phyloP scores from a whole-genome alignment of 2,888 invertebrate genomes.

The Magallana nippona region DNA sequence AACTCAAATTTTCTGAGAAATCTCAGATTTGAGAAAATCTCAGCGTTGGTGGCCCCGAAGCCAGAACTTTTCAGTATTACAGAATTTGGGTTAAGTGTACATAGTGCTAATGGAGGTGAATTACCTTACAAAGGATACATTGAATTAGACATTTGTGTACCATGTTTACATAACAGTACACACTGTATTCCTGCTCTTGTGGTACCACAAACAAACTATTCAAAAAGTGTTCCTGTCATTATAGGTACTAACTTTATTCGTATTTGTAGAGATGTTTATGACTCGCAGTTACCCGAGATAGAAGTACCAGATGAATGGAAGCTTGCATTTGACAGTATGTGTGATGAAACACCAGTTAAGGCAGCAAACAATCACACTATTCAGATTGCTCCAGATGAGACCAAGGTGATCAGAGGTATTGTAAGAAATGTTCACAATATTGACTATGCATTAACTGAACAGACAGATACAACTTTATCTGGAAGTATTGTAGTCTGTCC shows the following conservation, averaged over 20 bases:
- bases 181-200: neutral
- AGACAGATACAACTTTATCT: neutral
- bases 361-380: neutral
- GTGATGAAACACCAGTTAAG: neutral
- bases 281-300: too few species aligned
- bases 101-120: neutral
- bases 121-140: too few species aligned
- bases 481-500: neutral
- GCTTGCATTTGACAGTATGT: constrained; percentile 1
- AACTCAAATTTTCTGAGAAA: too few species aligned
- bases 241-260: neutral
- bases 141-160: too few species aligned
- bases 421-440: constrained; percentile 7
- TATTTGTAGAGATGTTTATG: neutral
- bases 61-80: neutral
- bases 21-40: too few species aligned
- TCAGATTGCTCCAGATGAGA: neutral
- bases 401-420: constrained; percentile 11
- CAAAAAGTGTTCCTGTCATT: neutral
- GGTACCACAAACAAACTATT: constrained; percentile 1
- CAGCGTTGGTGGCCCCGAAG: too few species aligned
- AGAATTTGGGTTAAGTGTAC: neutral
- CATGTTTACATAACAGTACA: neutral
- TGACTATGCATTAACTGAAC: constrained; percentile 9
- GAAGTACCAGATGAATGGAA: neutral